Conservation (phyloP, 1,140 invertebrate species). For the Bicyclus anynana region DNA sequence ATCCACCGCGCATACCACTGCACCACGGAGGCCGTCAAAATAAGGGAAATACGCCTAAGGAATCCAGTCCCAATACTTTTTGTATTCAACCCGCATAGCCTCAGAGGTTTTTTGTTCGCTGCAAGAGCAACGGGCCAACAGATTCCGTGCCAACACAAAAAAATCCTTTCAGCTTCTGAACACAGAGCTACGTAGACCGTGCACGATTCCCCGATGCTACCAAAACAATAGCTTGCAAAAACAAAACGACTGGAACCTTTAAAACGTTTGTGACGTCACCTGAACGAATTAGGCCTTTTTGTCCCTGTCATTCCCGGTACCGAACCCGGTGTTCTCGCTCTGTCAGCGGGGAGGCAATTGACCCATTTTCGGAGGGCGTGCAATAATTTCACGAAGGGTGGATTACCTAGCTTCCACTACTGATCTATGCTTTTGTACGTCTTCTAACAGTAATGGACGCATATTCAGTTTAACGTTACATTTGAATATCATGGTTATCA, state of each 20-base stretch:
- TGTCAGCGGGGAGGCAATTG: conserved; percentile 59
- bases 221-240: conserved; percentile 61
- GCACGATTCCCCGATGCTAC: conserved; percentile 26
- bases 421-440: conserved; percentile 58
- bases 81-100: not conserved
- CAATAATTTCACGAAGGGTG: conserved; percentile 72
- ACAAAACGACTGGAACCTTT: conserved; percentile 55
- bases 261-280: conserved; percentile 68
- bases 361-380: conserved; percentile 72
- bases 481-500: no score
- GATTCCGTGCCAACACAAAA: conserved; percentile 9
- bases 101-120: not conserved
- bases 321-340: conserved; percentile 38
- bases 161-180: conserved; percentile 12
- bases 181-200: conserved; percentile 1
- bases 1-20: no score
- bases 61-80: not conserved
- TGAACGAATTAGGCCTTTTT: conserved; percentile 61
- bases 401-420: conserved; percentile 51
- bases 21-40: no score
- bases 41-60: no score
- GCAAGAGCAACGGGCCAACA: conserved; percentile 18
- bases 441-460: conserved; percentile 45
- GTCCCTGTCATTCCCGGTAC: conserved; percentile 45
- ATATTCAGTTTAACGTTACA: conserved; percentile 24